Base-by-base conservation (phyloP, 2,797 vertebrate genomes). In the Crypturellus tataupa region DNA sequence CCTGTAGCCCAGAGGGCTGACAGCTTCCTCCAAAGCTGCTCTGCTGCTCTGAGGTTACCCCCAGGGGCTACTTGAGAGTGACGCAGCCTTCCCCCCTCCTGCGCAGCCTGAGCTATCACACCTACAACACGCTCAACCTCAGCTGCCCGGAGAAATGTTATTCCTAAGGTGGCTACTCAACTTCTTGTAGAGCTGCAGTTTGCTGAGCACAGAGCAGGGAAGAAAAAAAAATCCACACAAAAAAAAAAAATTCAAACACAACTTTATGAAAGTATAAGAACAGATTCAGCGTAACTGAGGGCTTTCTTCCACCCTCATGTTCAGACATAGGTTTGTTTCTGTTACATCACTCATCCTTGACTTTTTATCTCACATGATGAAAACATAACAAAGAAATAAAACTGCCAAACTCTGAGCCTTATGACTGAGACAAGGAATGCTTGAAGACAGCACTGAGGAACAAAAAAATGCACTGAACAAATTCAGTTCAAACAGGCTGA, bases 1-100 rank as follows among this genome's bases (percentile, higher is more conserved):
- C 77, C 97, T 97, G 97, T 98, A 97, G 97, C 97, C 97, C 97
- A 98, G 96, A 98, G 97, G 97, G 97, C 97, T 98, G 96, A 97
- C 97, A 98, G 96, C 88, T 94, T 97, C 89, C 95, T 97, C 95
- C 96, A 97, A 97, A 96, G 97, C 94, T 85, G 85, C 83, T 44
- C 58, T 33, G 77, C 96, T 95, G 95, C 97, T 97, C 70, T 87
- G 18, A 97, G 97, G 93, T 94, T 97, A 97, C 94, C 97, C 97
- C 97, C 93, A 91, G 97, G 97, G 97, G 97, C 96, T 96, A 93
- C 88, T 97, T 29, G 2, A 89, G 92, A 96, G 68, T 40, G 84
- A 93, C 33, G 86, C 81, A 93, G 93, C 85, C 94, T 97, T 96
- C 73, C 92, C 87, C 85, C 59, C 87, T 91, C 94, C 89, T 60